Base-by-base conservation (phyloP, 2,113 vertebrate genomes). In the Felis chaus region DNA sequence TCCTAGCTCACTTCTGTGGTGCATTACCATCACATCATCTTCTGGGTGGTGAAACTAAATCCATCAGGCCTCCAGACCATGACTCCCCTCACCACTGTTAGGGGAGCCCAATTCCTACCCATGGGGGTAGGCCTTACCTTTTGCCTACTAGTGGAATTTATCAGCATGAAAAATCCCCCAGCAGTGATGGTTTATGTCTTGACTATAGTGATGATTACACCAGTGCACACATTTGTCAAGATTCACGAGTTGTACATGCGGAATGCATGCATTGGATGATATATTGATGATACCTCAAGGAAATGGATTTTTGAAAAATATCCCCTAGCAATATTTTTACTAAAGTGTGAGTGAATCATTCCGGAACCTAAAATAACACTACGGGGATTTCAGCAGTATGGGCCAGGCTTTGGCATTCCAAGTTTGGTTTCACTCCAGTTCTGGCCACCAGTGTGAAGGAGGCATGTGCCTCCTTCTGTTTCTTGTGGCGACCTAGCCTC, bases 291-390 rank as follows among this genome's bases (percentile, higher is more conserved):
- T 14, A 18, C 7, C 7, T 66, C 53, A 36, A 19, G 80, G 29
- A 92, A 95, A 93, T 88, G 14, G 10, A 63, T 48, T 96, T 95
- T 89, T 96, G 7, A 36, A 86, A 95, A 89, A 86, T 87, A 73
- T 66, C 16, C 15, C 85, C 65, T 45, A 53, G 45, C 29, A 86
- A 10, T 85, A 48, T 50, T 76, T 94, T 90, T 68, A 85, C 73
- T 48, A 74, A 97, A 89, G 31, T n/a, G 7, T 27, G 36, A 89
- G 16, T 85, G 93, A 81, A 93, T 86, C 61, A 23, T 85, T 86
- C 25, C 80, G 53, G 48, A 89, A 95, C 95, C 53, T 85, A 39
- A 86, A 95, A 78, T 94, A 65, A 93, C 5, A 69, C 36, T 41
- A 65, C 25, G n/a, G 73, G 36, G 48, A 94, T 86, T 78, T 89